Base-by-base conservation (phyloP, 1,140 invertebrate genomes). In the Drosophila eugracilis region DNA sequence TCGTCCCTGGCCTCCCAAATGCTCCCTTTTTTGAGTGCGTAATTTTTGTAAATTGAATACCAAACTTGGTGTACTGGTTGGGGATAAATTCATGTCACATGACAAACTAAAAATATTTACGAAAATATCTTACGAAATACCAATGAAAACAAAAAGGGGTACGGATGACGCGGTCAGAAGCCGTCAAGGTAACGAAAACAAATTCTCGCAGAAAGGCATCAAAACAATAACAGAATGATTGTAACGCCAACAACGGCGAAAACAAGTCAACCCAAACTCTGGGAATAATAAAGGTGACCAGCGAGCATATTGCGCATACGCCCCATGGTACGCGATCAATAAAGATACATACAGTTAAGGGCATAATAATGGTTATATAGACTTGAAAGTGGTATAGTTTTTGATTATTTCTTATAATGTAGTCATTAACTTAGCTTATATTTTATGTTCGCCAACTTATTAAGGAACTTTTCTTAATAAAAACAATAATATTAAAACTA, bases 181-280 rank as follows among this genome's bases (percentile, higher is more conserved):
- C 54, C 84, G 78, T 85, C 80, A 86, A 80, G 81, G 81, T 72
- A 53, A 48, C 65, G 52, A 83, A 42, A 75, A 67, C 63, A 67
- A 66, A 44, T 24, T 53, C 55, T 3, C 57, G 39, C 39, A 65
- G 54, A 60, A 67, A 67, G 60, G 65, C 34, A 67, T 49, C 60
- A 42, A 65, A 45, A 84, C 60, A 78, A 83, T 39, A 78, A 84
- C 75, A 75, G 63, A 83, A 79, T 65, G 71, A 62, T 57, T 74
- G 75, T 62, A 67, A 75, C 14, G 36, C 28, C 67, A 37, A 24
- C 67, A 37, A 24, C 15, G 42, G 49, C 37, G 65, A 57, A 45
- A 66, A 57, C 53, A 83, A 66, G 49, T 62, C 57, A 55, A 37
- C 41, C 41, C 52, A 17, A 34, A 36, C 54, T 28, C 45, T 15